Percentiles rank a stretch among this genome's conserved stretches.
Evolutionary conservation across 64 coral and sea anemone species (phyloP).

Genomic region (Pocillopora damicornis): DNA sequence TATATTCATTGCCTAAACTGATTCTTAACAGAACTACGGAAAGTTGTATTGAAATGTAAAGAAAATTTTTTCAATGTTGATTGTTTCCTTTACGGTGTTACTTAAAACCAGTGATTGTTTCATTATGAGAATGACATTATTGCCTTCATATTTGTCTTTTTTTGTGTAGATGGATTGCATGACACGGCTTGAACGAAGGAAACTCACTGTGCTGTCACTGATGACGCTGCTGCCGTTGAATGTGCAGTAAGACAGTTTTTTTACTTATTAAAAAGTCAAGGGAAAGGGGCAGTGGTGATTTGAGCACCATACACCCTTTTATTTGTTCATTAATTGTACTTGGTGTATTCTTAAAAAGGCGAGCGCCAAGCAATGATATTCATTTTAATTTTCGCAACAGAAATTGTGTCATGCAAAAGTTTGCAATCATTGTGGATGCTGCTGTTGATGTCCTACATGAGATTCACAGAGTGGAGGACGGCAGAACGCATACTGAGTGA

Average conservation of each 20-base stretch:
- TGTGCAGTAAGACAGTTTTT: constrained; percentile 40
- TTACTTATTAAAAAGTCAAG: no score
- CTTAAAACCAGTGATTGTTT: no score
- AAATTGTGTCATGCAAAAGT: constrained; percentile 65
- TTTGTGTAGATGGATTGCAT: constrained; percentile 64
- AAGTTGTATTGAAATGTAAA: no score
- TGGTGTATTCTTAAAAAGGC: no score
- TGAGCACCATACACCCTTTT: no score
- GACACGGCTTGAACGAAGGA: constrained; percentile 66
- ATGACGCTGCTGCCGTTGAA: constrained; percentile 49
- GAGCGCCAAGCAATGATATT: no score
- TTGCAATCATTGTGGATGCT: constrained; percentile 83
- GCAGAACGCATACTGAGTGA: constrained; percentile 73
- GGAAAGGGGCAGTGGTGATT: neutral
- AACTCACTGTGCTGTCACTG: constrained; percentile 55
- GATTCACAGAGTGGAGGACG: constrained; percentile 73
- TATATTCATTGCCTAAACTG: no score
- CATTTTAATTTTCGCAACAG: neutral
- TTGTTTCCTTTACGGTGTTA: no score
- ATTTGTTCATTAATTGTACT: neutral
- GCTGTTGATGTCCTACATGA: constrained; percentile 95
- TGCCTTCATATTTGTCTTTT: neutral
- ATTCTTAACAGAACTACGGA: no score
- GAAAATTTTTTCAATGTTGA: no score
- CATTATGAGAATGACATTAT: no score